Conservation (phyloP, 2,888 invertebrate species). For the Zaprionus bogoriensis region DNA sequence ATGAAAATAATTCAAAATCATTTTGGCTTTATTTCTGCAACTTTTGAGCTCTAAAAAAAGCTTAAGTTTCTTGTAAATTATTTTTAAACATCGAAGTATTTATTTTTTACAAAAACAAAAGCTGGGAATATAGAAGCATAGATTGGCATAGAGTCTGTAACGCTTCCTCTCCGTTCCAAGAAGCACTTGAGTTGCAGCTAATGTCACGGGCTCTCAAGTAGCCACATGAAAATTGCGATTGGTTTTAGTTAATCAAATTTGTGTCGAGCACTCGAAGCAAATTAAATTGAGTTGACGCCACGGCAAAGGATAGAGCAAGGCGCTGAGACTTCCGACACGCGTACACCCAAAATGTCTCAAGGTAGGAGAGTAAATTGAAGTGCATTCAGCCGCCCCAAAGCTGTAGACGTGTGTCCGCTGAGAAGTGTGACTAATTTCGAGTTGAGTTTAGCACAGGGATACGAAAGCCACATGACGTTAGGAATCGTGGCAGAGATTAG, state of each 20-base stretch:
- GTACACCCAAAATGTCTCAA: conserved; percentile 53
- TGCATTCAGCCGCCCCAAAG: conserved; percentile 43
- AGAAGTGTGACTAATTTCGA: conserved; percentile 38
- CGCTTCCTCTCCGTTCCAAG: neutral
- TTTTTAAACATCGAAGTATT: too few species aligned
- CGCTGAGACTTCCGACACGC: conserved; percentile 48
- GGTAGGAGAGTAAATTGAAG: conserved; percentile 57
- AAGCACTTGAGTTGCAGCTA: conserved; percentile 11
- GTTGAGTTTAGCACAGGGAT: neutral
- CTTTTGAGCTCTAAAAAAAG: too few species aligned
- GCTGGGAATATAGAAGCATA: too few species aligned
- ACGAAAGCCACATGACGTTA: conserved; percentile 38
- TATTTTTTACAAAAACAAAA: too few species aligned
- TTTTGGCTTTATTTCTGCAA: too few species aligned
- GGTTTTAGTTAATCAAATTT: conserved; percentile 30
- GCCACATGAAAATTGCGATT: conserved; percentile 36
- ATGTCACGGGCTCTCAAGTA: neutral
- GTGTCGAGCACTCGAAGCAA: conserved; percentile 20
- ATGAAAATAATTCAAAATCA: too few species aligned
- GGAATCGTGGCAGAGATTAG: conserved; percentile 7
- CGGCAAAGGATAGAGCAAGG: neutral
- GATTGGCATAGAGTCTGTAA: too few species aligned
- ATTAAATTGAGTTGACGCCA: conserved; percentile 4
- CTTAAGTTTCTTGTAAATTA: too few species aligned
- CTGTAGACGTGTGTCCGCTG: neutral